Conservation (phyloP, 2,888 invertebrate genomes). For the Camptogramma bilineatum region DNA sequence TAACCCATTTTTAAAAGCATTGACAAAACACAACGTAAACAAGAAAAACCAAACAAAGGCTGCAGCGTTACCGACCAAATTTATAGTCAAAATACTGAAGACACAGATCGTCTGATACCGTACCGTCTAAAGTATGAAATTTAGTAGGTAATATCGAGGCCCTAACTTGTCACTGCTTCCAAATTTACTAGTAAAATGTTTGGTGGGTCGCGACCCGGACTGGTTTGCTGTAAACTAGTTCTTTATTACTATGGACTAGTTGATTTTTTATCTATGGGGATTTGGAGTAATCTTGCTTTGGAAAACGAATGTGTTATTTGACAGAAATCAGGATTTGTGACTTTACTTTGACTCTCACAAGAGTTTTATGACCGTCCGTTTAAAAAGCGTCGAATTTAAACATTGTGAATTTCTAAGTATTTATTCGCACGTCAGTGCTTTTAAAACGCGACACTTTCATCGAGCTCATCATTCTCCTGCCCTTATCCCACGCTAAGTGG, state of each 20-base stretch:
- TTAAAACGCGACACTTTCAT: too few species aligned
- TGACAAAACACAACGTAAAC: background rate
- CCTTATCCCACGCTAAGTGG: too few species aligned
- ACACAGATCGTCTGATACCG: conserved; percentile 19
- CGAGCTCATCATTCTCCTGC: too few species aligned
- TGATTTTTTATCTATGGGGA: conserved; percentile 43
- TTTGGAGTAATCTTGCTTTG: conserved; percentile 19
- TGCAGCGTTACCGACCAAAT: conserved; percentile 9
- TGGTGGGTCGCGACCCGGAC: conserved; percentile 36
- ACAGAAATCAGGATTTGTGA: conserved; percentile 16
- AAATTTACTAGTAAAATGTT: conserved; percentile 43
- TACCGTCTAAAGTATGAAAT: conserved; percentile 38
- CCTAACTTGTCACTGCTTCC: conserved; percentile 30
- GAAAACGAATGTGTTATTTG: conserved; percentile 16
- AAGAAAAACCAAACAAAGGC: background rate
- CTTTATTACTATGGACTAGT: conserved; percentile 46
- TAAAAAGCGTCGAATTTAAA: too few species aligned
- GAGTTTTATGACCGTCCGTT: background rate
- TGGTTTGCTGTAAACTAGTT: conserved; percentile 46
- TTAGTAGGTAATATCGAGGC: conserved; percentile 35
- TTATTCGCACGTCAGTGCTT: too few species aligned
- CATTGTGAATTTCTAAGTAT: too few species aligned
- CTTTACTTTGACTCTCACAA: background rate
- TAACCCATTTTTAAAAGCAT: too few species aligned
- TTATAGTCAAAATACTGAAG: conserved; percentile 15